phyloP scores from a whole-genome alignment of 2,797 vertebrate genomes.

The Pseudocheirus occidentalis region DNA sequence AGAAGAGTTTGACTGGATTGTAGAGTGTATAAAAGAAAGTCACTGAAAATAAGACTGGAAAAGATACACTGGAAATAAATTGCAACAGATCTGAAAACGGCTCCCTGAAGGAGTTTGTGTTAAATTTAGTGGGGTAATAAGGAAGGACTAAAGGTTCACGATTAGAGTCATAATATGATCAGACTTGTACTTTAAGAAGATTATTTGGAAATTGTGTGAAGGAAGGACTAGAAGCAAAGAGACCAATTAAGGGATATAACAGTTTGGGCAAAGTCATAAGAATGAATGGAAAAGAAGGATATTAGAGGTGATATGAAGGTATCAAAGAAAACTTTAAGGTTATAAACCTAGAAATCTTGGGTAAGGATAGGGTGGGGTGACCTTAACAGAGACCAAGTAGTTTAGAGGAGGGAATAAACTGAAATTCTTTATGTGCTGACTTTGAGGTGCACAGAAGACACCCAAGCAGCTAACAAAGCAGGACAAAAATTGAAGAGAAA shows the following conservation, averaged over 20 bases:
- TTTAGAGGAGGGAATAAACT: neutral
- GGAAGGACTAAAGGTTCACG: neutral
- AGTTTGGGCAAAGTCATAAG: neutral
- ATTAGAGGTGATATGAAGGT: neutral
- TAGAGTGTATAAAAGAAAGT: neutral
- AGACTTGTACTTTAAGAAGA: neutral
- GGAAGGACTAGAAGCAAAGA: neutral
- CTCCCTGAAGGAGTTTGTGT: neutral
- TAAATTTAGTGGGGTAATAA: neutral
- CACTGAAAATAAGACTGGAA: neutral
- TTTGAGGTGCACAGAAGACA: neutral
- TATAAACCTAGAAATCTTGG: neutral
- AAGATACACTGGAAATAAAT: neutral
- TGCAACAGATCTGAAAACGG: neutral
- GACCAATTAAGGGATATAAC: neutral
- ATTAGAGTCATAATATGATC: neutral
- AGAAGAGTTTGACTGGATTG: neutral
- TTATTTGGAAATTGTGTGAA: neutral
- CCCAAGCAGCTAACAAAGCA: neutral
- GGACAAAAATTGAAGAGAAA: neutral
- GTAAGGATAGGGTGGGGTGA: neutral
- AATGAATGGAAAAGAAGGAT: neutral
- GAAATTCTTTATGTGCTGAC: neutral
- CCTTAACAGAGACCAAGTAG: neutral
- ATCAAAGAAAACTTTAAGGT: neutral